Base-by-base conservation (phyloP, 1,140 invertebrate species). In the Aplysia californica region DNA sequence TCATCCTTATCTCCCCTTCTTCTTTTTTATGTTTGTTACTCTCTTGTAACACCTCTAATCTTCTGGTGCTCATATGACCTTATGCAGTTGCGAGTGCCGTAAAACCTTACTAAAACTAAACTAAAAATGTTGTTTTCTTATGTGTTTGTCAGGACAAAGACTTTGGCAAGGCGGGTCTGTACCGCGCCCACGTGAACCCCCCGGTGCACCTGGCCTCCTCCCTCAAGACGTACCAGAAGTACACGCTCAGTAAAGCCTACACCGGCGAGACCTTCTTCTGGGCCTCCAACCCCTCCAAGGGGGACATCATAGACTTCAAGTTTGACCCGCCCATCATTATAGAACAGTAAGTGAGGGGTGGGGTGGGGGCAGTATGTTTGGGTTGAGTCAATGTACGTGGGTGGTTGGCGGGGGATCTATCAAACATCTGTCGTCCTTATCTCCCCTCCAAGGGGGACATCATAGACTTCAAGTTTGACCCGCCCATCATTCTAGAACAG, bases 181-280 rank as follows among this genome's bases (percentile, higher is more conserved):
- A 93, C 88, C 94, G 94, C 85, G 93, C 95, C 81, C 89, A 91
- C 78, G 87, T 90, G 76, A 92, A 92, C 77, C 95, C 95, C 66
- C 93, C 95, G 18, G 95, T 96, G 0, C 89, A 90, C 61, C 92
- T 97, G 0, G 92, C 92, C 31, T 94, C 95, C 21, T 93, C 93
- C 73, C 95, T 99, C 64, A 95, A 94, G 82, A 92, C 94, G 6
- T 97, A 98, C 87, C 94, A 95, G 83, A 93, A 95, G 61, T 96
- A 95, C 87, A 94, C 94, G 0, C 84, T 98, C 4, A 91, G 93
- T 72, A 93, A 93, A 83, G 96, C 96, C 15, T 99, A 99, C 86
- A 91, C 92, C 56, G 97, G 97, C 0, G 93, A 96, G 84, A 94
- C 94, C 0, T 98, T 95, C 84, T 98, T 98, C 88, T 98, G 97